A percentile compares a stretch with the other conserved stretches of the same genome.
phyloP scores from a whole-genome alignment of 2,888 invertebrate genomes.

The Phrixothrix hirtus region DNA sequence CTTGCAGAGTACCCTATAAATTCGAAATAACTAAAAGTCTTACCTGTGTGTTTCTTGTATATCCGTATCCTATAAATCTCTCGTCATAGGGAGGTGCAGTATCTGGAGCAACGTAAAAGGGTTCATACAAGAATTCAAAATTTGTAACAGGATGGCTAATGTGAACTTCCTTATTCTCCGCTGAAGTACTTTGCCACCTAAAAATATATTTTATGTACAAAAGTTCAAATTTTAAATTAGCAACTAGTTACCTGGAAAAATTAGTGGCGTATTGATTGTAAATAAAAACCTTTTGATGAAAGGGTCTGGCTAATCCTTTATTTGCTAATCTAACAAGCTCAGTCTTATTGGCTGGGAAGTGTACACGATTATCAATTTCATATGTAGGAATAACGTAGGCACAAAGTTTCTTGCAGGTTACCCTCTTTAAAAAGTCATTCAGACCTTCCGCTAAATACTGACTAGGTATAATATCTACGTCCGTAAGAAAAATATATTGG shows the following conservation, averaged over 20 bases:
- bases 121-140: constrained; percentile 86
- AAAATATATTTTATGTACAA: constrained; percentile 25
- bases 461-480: constrained; percentile 87
- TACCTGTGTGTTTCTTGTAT: constrained; percentile 91
- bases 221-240: background rate
- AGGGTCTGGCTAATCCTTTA: constrained; percentile 82
- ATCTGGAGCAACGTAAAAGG: constrained; percentile 86
- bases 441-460: constrained; percentile 70
- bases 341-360: constrained; percentile 80
- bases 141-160: constrained; percentile 85
- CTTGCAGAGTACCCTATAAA: no score
- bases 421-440: constrained; percentile 66
- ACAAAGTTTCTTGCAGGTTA: constrained; percentile 65
- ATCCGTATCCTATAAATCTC: constrained; percentile 88
- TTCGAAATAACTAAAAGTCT: constrained; percentile 19
- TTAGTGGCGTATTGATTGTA: constrained; percentile 92
- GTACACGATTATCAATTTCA: constrained; percentile 78
- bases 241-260: constrained; percentile 71
- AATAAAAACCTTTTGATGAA: constrained; percentile 89
- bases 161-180: constrained; percentile 66
- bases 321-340: constrained; percentile 75
- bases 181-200: constrained; percentile 65
- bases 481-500: constrained; percentile 80
- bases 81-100: constrained; percentile 84
- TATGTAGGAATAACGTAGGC: constrained; percentile 91